Evolutionary conservation across 2,888 invertebrate species (phyloP).

Genomic region (Listrodromus nycthemerus): DNA sequence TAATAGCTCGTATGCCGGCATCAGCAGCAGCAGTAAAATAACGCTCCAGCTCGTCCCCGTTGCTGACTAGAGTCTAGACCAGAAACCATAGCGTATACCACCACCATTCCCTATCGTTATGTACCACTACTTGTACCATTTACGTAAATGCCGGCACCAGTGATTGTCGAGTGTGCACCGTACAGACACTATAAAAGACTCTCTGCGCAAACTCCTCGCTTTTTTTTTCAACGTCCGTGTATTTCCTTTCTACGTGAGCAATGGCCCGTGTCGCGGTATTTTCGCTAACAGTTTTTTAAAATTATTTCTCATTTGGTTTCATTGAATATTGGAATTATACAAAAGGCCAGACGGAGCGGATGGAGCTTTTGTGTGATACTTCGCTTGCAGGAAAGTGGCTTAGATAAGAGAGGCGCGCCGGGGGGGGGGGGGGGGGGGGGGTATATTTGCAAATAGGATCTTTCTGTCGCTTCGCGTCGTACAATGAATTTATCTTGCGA

Average conservation of each 20-base stretch:
- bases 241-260: not conserved
- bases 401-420: not conserved
- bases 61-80: conserved; percentile 60
- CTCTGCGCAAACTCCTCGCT: conserved; percentile 15
- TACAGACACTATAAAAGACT: conserved; percentile 45
- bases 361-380: not conserved
- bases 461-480: conserved; percentile 6
- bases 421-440: not conserved
- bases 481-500: conserved; percentile 49
- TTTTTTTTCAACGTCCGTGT: not conserved
- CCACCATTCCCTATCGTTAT: not conserved
- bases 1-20: not conserved
- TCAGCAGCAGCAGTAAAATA: conserved; percentile 49
- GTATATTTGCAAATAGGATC: not conserved
- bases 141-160: conserved; percentile 29
- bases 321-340: conserved; percentile 5
- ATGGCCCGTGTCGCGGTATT: not conserved
- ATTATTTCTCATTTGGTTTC: not conserved
- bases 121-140: conserved; percentile 2
- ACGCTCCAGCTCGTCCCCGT: conserved; percentile 39
- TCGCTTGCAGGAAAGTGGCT: not conserved
- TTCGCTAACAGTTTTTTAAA: not conserved
- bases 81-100: conserved; percentile 50
- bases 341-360: not conserved
- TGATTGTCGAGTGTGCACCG: conserved; percentile 47